phyloP scores from a whole-genome alignment of 2,888 invertebrate species.

The Troilus luridus region DNA sequence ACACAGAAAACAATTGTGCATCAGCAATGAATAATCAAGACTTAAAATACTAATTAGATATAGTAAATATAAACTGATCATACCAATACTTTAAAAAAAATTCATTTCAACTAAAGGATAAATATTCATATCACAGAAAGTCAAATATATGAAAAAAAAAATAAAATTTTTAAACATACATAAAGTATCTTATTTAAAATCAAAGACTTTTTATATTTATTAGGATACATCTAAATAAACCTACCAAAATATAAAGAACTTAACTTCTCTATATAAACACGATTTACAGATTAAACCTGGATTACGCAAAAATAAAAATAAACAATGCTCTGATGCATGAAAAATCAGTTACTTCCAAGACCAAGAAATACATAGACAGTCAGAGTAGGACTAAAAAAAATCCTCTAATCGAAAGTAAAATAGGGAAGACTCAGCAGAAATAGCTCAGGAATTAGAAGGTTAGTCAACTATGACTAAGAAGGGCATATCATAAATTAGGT shows the following conservation, averaged over 20 bases:
- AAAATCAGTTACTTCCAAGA: neutral
- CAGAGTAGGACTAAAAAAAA: too few relatives aligned
- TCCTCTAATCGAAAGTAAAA: too few relatives aligned
- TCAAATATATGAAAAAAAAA: neutral
- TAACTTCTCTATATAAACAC: neutral
- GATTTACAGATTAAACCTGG: neutral
- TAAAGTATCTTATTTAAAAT: neutral
- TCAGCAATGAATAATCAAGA: too few relatives aligned
- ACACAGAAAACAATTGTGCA: neutral
- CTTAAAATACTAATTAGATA: neutral
- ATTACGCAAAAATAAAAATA: neutral
- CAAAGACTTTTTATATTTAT: neutral
- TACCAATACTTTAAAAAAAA: neutral
- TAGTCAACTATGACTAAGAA: too few relatives aligned
- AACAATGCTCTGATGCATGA: neutral
- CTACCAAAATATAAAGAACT: neutral
- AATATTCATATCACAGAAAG: neutral
- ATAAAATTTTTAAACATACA: neutral
- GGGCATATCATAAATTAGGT: too few relatives aligned
- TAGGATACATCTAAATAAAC: neutral
- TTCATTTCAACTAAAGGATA: neutral
- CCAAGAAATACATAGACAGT: too few relatives aligned
- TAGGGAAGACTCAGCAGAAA: too few relatives aligned
- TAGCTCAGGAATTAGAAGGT: too few relatives aligned
- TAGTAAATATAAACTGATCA: neutral